Conservation (phyloP, 2,888 invertebrate species). For the Drosophila sordidula region DNA sequence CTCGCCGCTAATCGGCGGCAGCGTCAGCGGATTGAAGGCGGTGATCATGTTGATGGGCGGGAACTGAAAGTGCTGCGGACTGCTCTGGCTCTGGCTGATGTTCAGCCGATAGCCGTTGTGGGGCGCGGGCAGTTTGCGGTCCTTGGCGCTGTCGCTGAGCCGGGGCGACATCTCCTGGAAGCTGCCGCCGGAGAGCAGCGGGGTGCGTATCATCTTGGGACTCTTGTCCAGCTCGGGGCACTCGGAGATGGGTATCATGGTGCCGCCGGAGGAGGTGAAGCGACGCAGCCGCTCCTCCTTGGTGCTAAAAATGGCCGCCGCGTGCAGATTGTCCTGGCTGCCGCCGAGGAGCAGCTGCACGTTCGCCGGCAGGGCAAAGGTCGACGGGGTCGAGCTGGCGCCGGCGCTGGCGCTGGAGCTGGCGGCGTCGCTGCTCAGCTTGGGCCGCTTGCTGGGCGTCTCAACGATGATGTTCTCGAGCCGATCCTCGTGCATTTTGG, state of each 20-base stretch:
- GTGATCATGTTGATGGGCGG: slow-evolving; percentile 90
- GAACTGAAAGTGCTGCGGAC: slow-evolving; percentile 87
- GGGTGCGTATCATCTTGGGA: slow-evolving; percentile 92
- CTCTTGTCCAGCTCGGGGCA: slow-evolving; percentile 88
- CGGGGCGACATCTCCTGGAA: slow-evolving; percentile 86
- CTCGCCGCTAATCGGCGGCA: slow-evolving; percentile 86
- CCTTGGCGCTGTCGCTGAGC: slow-evolving; percentile 64
- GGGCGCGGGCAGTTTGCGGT: slow-evolving; percentile 43
- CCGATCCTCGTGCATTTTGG: slow-evolving; percentile 84
- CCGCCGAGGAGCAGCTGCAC: slow-evolving; percentile 50
- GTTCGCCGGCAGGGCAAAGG: slow-evolving; percentile 25
- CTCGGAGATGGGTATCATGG: slow-evolving; percentile 88
- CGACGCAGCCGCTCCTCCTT: slow-evolving; percentile 82
- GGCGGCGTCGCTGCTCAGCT: slow-evolving; percentile 28
- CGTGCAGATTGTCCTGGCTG: slow-evolving; percentile 70
- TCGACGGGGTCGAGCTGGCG: neutral
- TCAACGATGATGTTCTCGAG: slow-evolving; percentile 45
- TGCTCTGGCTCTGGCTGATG: slow-evolving; percentile 64
- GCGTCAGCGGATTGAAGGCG: slow-evolving; percentile 89
- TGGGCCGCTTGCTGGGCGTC: slow-evolving; percentile 63
- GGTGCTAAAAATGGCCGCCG: neutral
- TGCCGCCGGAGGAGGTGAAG: slow-evolving; percentile 84
- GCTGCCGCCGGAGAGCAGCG: slow-evolving; percentile 94
- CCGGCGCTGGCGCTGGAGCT: neutral
- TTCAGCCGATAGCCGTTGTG: slow-evolving; percentile 30